phyloP scores from a whole-genome alignment of 2,113 vertebrate species.

The Spea multiplicata region DNA sequence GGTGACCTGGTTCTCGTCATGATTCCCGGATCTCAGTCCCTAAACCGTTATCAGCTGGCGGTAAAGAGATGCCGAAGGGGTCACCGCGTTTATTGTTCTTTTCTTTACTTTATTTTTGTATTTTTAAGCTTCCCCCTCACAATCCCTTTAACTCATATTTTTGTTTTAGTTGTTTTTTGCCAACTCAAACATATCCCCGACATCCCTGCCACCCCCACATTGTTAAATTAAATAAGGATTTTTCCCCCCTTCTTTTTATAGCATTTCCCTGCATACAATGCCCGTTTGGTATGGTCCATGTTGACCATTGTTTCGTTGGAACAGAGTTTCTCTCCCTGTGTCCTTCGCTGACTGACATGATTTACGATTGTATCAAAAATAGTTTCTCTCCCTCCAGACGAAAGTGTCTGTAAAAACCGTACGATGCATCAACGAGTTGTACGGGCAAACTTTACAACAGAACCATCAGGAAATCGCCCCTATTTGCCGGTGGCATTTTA shows the following conservation, averaged over 20 bases:
- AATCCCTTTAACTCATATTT: slow-evolving; percentile 4
- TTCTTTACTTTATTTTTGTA: too few relatives aligned
- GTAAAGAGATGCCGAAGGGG: too few relatives aligned
- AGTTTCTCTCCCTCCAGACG: slow-evolving; percentile 30
- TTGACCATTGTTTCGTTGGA: not conserved
- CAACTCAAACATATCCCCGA: slow-evolving; percentile 16
- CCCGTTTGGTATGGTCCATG: slow-evolving; percentile 5
- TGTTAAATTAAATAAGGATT: slow-evolving; percentile 15
- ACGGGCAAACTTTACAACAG: slow-evolving; percentile 12
- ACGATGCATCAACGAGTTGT: slow-evolving; percentile 13
- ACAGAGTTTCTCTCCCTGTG: slow-evolving; percentile 2
- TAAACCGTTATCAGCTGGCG: too few relatives aligned
- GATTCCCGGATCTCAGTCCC: too few relatives aligned
- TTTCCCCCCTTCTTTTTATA: not conserved
- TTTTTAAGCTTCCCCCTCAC: not conserved
- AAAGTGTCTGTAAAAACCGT: slow-evolving; percentile 1
- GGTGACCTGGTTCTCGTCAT: too few relatives aligned
- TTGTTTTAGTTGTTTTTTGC: slow-evolving; percentile 2
- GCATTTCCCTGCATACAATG: slow-evolving; percentile 3
- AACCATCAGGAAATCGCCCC: not conserved
- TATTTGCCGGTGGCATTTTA: too few relatives aligned
- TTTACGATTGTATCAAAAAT: slow-evolving; percentile 35
- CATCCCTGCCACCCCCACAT: slow-evolving; percentile 3
- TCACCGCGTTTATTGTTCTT: too few relatives aligned
- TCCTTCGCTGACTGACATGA: slow-evolving; percentile 31